phyloP scores from a whole-genome alignment of 53 echinoderm and acorn worm genomes.

The Antedon mediterranea region DNA sequence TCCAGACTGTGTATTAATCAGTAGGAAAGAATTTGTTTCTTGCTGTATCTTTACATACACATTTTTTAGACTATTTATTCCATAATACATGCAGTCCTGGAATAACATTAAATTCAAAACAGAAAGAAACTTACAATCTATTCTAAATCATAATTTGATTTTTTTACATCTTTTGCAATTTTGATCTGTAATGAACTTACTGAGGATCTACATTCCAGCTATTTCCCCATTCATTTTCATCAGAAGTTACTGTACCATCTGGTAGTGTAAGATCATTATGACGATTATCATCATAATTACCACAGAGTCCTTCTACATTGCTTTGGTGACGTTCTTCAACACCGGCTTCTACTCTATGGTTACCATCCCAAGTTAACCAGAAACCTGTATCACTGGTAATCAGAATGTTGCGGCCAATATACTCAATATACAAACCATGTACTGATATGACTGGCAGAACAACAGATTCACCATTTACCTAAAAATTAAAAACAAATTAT shows the following conservation, averaged over 20 bases:
- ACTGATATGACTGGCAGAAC: not conserved
- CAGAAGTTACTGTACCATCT: slow-evolving; percentile 3
- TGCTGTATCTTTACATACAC: too few relatives aligned
- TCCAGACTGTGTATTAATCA: too few relatives aligned
- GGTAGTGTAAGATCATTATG: slow-evolving; percentile 5
- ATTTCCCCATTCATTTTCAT: slow-evolving; percentile 9
- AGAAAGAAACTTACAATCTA: too few relatives aligned
- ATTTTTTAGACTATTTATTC: too few relatives aligned
- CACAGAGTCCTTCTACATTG: not conserved
- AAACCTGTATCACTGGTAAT: not conserved
- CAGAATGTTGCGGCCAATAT: not conserved
- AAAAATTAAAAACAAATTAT: not conserved
- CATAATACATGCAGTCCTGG: too few relatives aligned
- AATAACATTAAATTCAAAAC: too few relatives aligned
- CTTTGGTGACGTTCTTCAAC: not conserved
- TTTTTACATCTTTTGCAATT: too few relatives aligned
- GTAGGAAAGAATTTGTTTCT: too few relatives aligned
- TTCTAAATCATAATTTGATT: too few relatives aligned
- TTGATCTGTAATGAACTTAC: not conserved
- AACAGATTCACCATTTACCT: not conserved
- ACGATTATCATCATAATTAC: slow-evolving; percentile 1
- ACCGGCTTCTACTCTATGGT: not conserved
- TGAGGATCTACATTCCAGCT: slow-evolving; percentile 10
- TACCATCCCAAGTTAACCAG: not conserved
- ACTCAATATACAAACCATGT: not conserved